A percentile compares a stretch with the other conserved stretches of the same genome.
Evolutionary conservation across 2,113 vertebrate genomes (phyloP).

Genomic region (human): DNA sequence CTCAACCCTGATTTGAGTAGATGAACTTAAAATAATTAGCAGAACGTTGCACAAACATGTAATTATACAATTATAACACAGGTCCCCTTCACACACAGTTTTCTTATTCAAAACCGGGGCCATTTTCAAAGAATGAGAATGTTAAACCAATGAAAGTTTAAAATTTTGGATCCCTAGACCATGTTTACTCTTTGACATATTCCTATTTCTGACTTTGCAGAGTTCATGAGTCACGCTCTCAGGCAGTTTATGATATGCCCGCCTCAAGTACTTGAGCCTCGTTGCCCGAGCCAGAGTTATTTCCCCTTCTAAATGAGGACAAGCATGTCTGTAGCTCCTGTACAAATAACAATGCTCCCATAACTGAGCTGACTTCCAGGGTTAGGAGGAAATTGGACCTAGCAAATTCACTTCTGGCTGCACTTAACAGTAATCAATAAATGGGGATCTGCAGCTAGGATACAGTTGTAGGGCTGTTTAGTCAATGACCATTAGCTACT

Average conservation of each 20-base stretch:
- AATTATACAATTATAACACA: not conserved
- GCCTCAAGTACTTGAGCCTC: not conserved
- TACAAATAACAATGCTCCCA: not conserved
- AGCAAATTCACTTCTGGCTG: not conserved
- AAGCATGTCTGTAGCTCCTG: not conserved
- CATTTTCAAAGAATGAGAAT: slow-evolving; percentile 12
- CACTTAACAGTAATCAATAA: not conserved
- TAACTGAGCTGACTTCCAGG: not conserved
- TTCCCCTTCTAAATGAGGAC: not conserved
- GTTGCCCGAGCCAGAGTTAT: not conserved
- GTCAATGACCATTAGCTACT: not conserved
- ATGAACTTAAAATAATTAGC: not conserved
- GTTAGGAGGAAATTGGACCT: not conserved
- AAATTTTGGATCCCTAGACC: not conserved
- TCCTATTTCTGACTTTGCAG: not conserved
- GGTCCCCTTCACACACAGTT: not conserved
- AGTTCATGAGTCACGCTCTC: not conserved
- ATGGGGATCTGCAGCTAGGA: not conserved
- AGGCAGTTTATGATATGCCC: not conserved
- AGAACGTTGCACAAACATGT: not conserved
- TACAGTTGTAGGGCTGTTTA: not conserved
- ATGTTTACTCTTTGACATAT: not conserved
- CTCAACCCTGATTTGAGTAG: not conserved
- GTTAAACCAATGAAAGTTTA: not conserved
- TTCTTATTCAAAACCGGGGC: slow-evolving; percentile 15